Evolutionary conservation across 2,797 vertebrate genomes (phyloP).

Genomic region (Gymnodraco acuticeps): DNA sequence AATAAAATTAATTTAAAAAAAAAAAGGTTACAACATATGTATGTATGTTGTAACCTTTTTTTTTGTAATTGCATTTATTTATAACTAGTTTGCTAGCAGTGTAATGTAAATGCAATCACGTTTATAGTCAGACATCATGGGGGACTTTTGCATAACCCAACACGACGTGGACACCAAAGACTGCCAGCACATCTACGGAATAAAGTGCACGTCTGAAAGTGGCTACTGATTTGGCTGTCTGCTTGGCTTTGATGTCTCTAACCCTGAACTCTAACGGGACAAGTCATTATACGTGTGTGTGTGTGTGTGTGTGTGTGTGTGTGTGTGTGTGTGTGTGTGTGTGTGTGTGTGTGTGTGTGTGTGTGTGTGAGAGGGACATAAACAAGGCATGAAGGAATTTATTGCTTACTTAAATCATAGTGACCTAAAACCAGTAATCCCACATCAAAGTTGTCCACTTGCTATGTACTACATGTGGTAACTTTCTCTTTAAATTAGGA

Average conservation of each 20-base stretch:
- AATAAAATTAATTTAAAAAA: too few relatives aligned
- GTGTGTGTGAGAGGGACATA: constrained; percentile 20
- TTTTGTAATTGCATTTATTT: neutral
- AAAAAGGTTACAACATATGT: too few relatives aligned
- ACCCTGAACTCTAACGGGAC: constrained; percentile 48
- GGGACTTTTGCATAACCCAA: constrained; percentile 20
- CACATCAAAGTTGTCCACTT: constrained; percentile 59
- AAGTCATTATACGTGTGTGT: constrained; percentile 21
- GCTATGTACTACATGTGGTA: constrained; percentile 24
- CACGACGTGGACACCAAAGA: constrained; percentile 4
- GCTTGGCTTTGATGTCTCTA: constrained; percentile 61
- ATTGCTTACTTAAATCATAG: constrained; percentile 54
- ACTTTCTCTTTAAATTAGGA: constrained; percentile 40
- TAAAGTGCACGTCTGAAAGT: constrained; percentile 35
- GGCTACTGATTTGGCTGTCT: constrained; percentile 24
- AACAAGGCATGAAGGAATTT: constrained; percentile 56
- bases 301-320: constrained; percentile 1
- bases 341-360: constrained; percentile 12
- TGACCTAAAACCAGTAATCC: constrained; percentile 43
- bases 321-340: constrained; percentile 4
- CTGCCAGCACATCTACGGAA: constrained; percentile 15
- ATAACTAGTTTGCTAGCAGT: neutral
- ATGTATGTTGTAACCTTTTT: neutral
- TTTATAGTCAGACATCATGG: neutral
- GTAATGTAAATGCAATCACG: neutral